These are phyloP conservation scores for Diphyllodes magnificus DNA, from an alignment of 2,113 vertebrate species.

Conservation along the genomic window DNA sequence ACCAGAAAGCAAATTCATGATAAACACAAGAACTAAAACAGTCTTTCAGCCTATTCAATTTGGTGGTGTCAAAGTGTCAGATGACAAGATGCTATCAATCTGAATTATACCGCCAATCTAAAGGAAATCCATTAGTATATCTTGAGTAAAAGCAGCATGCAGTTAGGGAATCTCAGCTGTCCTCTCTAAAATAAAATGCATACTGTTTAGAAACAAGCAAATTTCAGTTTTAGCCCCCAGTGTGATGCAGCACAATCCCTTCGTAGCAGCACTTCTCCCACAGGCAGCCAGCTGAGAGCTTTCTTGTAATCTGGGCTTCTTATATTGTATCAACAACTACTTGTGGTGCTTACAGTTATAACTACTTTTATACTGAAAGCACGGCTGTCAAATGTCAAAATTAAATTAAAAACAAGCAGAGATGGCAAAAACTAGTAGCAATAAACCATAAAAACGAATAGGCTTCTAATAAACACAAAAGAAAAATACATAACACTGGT, in stretches of 20 bases:
- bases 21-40: not conserved
- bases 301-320: not conserved
- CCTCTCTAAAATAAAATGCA: not conserved
- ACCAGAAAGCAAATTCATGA: not conserved
- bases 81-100: not conserved
- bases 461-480: not conserved
- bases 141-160: not conserved
- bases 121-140: not conserved
- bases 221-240: not conserved
- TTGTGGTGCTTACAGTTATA: not conserved
- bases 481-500: not conserved
- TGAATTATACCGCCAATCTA: not conserved
- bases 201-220: not conserved
- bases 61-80: not conserved
- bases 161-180: not conserved
- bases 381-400: not conserved
- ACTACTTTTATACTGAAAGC: not conserved
- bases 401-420: not conserved
- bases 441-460: not conserved
- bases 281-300: not conserved
- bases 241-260: rapidly evolving
- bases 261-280: rapidly evolving
- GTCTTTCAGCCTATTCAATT: not conserved
- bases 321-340: not conserved
- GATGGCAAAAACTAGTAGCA: not conserved